Percentiles rank a stretch among this genome's conserved stretches.
phyloP scores from a whole-genome alignment of 1,140 invertebrate species.

The Myzus persicae region DNA sequence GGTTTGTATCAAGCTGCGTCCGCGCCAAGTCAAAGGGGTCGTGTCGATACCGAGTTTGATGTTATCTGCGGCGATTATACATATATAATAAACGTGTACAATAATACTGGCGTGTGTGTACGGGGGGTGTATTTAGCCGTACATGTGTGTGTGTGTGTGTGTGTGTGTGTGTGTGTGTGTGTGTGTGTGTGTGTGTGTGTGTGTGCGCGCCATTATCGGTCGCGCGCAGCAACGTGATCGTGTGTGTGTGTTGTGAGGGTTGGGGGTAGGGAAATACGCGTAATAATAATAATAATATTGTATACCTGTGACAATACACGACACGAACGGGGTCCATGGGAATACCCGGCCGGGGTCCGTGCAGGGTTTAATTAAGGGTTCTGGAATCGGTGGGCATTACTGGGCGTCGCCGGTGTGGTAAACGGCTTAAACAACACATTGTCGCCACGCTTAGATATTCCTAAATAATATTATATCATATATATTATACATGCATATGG shows the following conservation, averaged over 20 bases:
- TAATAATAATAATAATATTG: slow-evolving; percentile 25
- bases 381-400: slow-evolving; percentile 57
- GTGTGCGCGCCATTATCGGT: background rate
- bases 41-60: slow-evolving; percentile 57
- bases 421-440: slow-evolving; percentile 35
- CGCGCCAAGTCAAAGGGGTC: slow-evolving; percentile 55
- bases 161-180: too few species aligned
- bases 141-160: background rate
- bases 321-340: slow-evolving; percentile 47
- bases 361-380: slow-evolving; percentile 55
- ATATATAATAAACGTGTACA: background rate
- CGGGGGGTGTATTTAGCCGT: background rate
- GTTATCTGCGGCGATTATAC: slow-evolving; percentile 54
- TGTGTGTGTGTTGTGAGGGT: background rate
- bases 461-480: background rate
- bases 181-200: too few species aligned
- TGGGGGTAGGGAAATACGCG: background rate
- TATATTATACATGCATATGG: background rate
- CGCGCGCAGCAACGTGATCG: background rate
- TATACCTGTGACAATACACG: background rate
- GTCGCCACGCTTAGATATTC: background rate
- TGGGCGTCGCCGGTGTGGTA: slow-evolving; percentile 54
- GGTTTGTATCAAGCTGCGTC: slow-evolving; percentile 58
- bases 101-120: background rate
- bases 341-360: slow-evolving; percentile 57